Conservation (phyloP, 2,888 invertebrate species). For the Hetaerina titia region DNA sequence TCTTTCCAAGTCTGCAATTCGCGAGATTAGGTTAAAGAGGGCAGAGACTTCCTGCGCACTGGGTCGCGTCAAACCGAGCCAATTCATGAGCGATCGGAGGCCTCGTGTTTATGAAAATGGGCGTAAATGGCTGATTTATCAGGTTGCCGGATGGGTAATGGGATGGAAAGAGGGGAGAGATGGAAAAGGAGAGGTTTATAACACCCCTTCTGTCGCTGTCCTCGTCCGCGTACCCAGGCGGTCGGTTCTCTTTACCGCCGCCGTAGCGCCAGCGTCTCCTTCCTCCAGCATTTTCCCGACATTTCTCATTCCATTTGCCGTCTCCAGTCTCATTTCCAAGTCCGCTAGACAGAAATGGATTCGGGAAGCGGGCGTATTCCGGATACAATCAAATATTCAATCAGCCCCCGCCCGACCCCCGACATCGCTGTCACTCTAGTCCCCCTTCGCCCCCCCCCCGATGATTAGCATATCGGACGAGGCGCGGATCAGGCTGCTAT, state of each 20-base stretch:
- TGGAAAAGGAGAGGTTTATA: neutral
- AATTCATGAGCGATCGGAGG: neutral
- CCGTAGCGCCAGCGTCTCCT: neutral
- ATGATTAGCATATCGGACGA: conserved; percentile 19
- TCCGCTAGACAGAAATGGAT: neutral
- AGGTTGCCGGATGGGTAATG: neutral
- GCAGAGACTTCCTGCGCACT: neutral
- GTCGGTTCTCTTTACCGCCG: neutral
- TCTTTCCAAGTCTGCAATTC: neutral
- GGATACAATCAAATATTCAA: conserved; percentile 27
- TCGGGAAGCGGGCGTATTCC: neutral
- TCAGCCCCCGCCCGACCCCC: neutral
- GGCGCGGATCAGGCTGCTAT: neutral
- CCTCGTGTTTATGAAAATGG: neutral
- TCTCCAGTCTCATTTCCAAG: neutral
- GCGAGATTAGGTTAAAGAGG: neutral
- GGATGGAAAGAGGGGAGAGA: neutral
- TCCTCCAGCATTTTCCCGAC: neutral
- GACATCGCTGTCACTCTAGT: too few species aligned
- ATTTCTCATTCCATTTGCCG: neutral
- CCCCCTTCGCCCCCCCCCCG: neutral
- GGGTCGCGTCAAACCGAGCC: neutral
- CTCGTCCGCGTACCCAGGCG: neutral
- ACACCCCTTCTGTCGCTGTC: neutral
- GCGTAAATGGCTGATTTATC: neutral